Base-by-base conservation (phyloP, 2,113 vertebrate genomes). In the Burhinus oedicnemus region DNA sequence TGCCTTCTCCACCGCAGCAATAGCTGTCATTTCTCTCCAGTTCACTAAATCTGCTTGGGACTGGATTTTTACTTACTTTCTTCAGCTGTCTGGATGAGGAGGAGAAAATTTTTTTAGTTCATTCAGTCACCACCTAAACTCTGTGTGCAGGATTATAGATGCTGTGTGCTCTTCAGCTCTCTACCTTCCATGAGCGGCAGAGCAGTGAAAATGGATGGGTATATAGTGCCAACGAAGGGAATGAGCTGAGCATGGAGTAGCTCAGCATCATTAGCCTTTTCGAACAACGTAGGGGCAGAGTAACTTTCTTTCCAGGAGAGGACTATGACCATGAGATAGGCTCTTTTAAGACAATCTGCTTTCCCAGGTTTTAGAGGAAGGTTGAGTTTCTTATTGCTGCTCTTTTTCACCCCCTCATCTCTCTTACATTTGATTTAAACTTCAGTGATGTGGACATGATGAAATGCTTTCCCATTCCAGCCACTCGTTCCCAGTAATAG, bases 301-400 rank as follows among this genome's bases (percentile, higher is more conserved):
- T 18, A 79, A 47, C 21, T 54, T 69, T 58, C 27, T 58, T 79
- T 40, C 9, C 40, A 62, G 66, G 19, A 87, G 71, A 75, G 13
- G 4, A 54, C 32, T 58, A 18, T 0, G 0, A n/a, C 11, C 14
- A 40, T 20, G 14, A 90, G 18, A 75, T 5, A 60, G 42, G 7
- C 4, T 93, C 38, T 69, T 51, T n/a, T 61, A 36, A 40, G 34
- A 27, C 38, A 72, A 15, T 34, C 14, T 83, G 40, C 12, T 87
- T 85, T 62, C 44, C 26, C 44, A 20, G 27, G 26, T 7, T 55
- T 72, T 72, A 30, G 10, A 85, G 26, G 47, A 64, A 84, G 32
- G 11, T 12, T 40, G 51, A 49, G 8, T 44, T 90, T 58, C 29
- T 64, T 68, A 34, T 36, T 76, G 32, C 32, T 61, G 8, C 7